Percentiles rank a stretch among this genome's conserved stretches.
phyloP scores from a whole-genome alignment of 1,140 invertebrate genomes.

The Nymphalis io region DNA sequence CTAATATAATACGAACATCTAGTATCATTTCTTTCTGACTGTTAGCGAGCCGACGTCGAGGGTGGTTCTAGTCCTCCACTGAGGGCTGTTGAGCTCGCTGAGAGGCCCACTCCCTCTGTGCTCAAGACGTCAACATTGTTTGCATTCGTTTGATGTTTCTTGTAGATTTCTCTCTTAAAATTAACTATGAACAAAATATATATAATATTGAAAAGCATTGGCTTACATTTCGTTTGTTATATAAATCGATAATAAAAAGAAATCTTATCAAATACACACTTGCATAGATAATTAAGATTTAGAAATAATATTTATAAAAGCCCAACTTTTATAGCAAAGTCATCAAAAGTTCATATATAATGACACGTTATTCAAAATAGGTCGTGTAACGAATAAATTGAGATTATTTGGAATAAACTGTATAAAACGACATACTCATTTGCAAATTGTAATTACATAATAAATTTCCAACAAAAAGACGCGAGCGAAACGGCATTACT shows the following conservation, averaged over 20 bases:
- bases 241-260: neutral
- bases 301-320: no score
- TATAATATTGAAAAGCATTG: conserved; percentile 1
- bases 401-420: neutral
- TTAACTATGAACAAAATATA: conserved; percentile 17
- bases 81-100: conserved; percentile 19
- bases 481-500: conserved; percentile 30
- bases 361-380: neutral
- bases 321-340: no score
- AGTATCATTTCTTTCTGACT: conserved; percentile 31
- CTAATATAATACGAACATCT: conserved; percentile 21
- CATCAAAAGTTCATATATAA: no score
- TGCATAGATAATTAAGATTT: no score
- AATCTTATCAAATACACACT: no score
- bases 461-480: conserved; percentile 38
- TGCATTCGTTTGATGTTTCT: conserved; percentile 39
- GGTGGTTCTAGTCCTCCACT: conserved; percentile 29
- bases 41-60: conserved; percentile 27
- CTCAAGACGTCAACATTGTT: conserved; percentile 33
- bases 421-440: conserved; percentile 19
- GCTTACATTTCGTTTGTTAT: neutral
- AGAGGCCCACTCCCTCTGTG: conserved; percentile 31
- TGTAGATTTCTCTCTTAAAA: conserved; percentile 23
- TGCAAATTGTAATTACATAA: conserved; percentile 36
- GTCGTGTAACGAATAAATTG: neutral